Conservation (phyloP, 2,888 invertebrate species). For the Trichacis sp. region DNA sequence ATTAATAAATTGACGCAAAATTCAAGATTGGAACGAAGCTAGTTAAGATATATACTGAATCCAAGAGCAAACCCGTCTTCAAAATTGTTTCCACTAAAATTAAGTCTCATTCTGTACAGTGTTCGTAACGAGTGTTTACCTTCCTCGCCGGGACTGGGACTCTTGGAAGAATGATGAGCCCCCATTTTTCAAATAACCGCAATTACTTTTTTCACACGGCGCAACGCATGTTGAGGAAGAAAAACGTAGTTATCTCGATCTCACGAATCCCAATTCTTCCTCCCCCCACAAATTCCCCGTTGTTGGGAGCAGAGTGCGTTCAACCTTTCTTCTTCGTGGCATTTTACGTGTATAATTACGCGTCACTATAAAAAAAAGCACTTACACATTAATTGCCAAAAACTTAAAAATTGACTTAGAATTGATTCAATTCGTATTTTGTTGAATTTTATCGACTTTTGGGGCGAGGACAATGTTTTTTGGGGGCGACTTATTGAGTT, state of each 20-base stretch:
- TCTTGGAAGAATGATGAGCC: constrained; percentile 70
- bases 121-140: constrained; percentile 62
- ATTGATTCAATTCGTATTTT: too few relatives aligned
- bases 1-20: too few relatives aligned
- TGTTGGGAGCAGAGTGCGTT: not conserved
- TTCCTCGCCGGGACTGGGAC: constrained; percentile 70
- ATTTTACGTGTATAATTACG: not conserved
- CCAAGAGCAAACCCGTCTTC: too few relatives aligned
- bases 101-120: too few relatives aligned
- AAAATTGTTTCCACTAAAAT: too few relatives aligned
- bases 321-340: not conserved
- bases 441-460: too few relatives aligned
- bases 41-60: too few relatives aligned
- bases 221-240: not conserved
- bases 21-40: too few relatives aligned
- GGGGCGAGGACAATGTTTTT: too few relatives aligned
- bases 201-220: constrained; percentile 3
- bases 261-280: constrained; percentile 10
- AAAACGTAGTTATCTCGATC: not conserved
- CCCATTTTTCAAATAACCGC: constrained; percentile 65
- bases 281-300: not conserved
- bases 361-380: not conserved
- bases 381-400: too few relatives aligned
- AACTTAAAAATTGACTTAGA: too few relatives aligned
- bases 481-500: too few relatives aligned